Evolutionary conservation across 2,888 invertebrate genomes (phyloP), one percentile per base, ranked within the genome.

Genomic region (Anoncus sp.): DNA sequence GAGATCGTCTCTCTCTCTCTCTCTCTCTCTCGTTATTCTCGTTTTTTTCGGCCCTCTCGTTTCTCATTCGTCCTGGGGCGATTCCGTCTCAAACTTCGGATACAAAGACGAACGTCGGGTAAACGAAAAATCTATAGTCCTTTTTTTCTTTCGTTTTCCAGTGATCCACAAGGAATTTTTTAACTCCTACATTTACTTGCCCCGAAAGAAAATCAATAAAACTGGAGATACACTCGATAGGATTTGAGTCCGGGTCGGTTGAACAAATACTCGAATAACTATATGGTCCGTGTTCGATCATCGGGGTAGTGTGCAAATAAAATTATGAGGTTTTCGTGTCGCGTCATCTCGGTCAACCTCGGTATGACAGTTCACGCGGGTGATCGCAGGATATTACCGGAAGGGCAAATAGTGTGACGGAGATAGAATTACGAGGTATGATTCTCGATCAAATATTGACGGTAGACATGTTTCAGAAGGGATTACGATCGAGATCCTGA

Each of bases 91-190:
- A 35, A 49, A 45, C 22, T 14, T 40, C 12, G 20, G 38, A 38
- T 12, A 38, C 38, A 38, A 9, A 38, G 12, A 38, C 31, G 31
- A 14, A 9, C n/a, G 18, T 22, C 27, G 6, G 16, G 18, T 47
- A 31, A 12, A 47, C 14, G 24, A 40, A 20, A 27, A 35, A 65
- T n/a, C 55, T 47, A 62, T 10, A 38, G 12, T 62, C 57, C 49
- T 55, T 31, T 49, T 31, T 47, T 55, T 31, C 38, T 31, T 43
- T 63, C 63, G 20, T 40, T 51, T 35, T 47, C 47, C 18, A 9
- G 69, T 77, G 71, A 77, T 78, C 24, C 49, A 72, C 69, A 47
- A 49, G 45, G 47, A 72, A 74, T 63, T 67, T 65, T 24, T 31
- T 45, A 45, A 18, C 9, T 40, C 22, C 12, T 4, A 57, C 60